Evolutionary conservation across 2,113 vertebrate genomes (phyloP), one percentile per base, ranked within the genome.

Genomic region (Thalassoma bifasciatum): DNA sequence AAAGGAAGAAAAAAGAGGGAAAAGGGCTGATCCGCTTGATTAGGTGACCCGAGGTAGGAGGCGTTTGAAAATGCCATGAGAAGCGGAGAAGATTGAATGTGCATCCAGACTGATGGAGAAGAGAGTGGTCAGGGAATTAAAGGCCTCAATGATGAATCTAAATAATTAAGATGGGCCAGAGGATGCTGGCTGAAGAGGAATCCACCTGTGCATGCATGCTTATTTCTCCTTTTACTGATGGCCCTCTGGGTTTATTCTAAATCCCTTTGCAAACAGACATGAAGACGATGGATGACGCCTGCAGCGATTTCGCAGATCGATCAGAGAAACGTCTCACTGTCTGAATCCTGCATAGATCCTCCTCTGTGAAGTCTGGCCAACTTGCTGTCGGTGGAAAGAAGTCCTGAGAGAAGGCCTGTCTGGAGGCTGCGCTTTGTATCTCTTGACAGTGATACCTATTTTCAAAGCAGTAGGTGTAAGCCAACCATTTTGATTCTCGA

Each of bases 281-380:
- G 75, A 79, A 84, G 81, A 83, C 83, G 71, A 83, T 66, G 85
- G 83, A 89, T 82, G 86, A 85, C 36, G 81, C 86, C 89, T 67
- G 81, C 88, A 50, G 91, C 56, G 53, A 72, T 90, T 84, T 82
- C 80, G 38, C 79, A 40, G 76, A 92, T 94, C 85, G 90, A 93
- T 92, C 73, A 40, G 50, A 85, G 68, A 75, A 83, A 61, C 36
- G 50, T 75, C 85, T 86, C 81, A 46, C 79, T 79, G 86, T 92
- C 87, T 90, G 81, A 63, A 67, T 77, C 84, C 82, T 75, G 68
- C 85, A 83, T 60, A 75, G 81, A 91, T 87, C 73, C 79, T 63
- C 72, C 69, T 66, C 73, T 86, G 72, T 89, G 69, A 86, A 88
- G 92, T 79, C 86, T 64, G 58, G 69, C 79, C 81, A 79, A 24